A percentile compares a stretch with the other conserved stretches of the same genome.
phyloP scores from a whole-genome alignment of 2,888 invertebrate genomes.

The Geophilus truncorum region DNA sequence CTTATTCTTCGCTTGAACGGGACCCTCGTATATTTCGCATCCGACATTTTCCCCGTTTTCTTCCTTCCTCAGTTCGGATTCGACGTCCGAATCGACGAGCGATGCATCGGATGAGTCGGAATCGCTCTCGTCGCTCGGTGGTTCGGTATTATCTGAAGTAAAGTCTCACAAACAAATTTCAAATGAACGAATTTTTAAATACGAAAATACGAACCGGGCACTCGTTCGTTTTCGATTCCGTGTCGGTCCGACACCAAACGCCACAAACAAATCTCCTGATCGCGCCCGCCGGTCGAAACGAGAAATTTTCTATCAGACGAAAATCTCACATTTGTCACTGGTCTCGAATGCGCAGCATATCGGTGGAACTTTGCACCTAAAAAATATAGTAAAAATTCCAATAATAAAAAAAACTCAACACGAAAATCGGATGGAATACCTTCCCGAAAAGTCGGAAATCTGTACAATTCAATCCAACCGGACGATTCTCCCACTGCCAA shows the following conservation, averaged over 20 bases:
- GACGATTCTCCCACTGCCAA: conserved; percentile 51
- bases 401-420: background rate
- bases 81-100: conserved; percentile 32
- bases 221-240: background rate
- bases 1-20: background rate
- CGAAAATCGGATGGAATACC: conserved; percentile 41
- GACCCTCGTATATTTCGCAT: background rate
- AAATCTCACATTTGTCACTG: conserved; percentile 51
- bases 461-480: conserved; percentile 51
- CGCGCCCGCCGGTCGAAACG: conserved; percentile 50
- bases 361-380: conserved; percentile 50
- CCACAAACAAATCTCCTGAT: conserved; percentile 52
- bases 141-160: background rate
- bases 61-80: conserved; percentile 20
- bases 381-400: background rate
- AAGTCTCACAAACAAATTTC: background rate
- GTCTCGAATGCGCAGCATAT: conserved; percentile 51
- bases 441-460: conserved; percentile 47
- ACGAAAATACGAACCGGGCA: background rate
- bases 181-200: background rate
- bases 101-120: conserved; percentile 14
- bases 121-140: conserved; percentile 17
- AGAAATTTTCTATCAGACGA: conserved; percentile 47
- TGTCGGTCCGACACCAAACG: conserved; percentile 39
- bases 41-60: background rate